A percentile compares a stretch with the other conserved stretches of the same genome.
Conservation (phyloP, 2,888 invertebrate genomes). For the Liodrosophila aerea region DNA sequence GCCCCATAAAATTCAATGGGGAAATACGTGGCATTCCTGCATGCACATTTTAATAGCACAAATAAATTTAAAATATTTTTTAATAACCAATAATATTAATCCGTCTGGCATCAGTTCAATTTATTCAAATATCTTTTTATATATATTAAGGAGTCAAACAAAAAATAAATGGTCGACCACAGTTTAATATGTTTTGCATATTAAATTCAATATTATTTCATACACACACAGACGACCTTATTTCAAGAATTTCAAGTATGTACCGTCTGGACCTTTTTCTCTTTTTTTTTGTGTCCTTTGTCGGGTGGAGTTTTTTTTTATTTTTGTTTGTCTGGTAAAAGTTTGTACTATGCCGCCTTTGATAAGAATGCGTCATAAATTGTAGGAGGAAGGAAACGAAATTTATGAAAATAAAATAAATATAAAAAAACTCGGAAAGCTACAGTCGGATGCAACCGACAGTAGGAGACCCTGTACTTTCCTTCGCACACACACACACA, state of each 20-base stretch:
- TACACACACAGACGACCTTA: slow-evolving; percentile 21
- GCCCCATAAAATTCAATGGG: neutral
- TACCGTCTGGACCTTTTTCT: slow-evolving; percentile 29
- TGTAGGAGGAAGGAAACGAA: slow-evolving; percentile 52
- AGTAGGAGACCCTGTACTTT: too few relatives aligned
- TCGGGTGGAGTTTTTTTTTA: slow-evolving; percentile 7
- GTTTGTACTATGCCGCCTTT: slow-evolving; percentile 28
- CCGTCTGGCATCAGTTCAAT: slow-evolving; percentile 7
- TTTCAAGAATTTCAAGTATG: slow-evolving; percentile 45
- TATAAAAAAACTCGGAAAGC: too few relatives aligned
- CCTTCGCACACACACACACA: too few relatives aligned
- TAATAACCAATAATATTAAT: slow-evolving; percentile 10
- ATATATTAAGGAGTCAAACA: slow-evolving; percentile 10
- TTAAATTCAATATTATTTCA: slow-evolving; percentile 47
- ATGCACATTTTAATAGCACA: neutral
- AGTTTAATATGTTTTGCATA: slow-evolving; percentile 62
- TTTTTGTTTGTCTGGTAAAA: slow-evolving; percentile 33
- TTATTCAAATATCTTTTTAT: slow-evolving; percentile 27
- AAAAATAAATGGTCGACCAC: slow-evolving; percentile 6
- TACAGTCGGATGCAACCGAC: too few relatives aligned
- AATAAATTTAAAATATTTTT: slow-evolving; percentile 20
- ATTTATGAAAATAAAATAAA: slow-evolving; percentile 62
- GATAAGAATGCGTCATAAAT: slow-evolving; percentile 67
- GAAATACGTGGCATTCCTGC: neutral
- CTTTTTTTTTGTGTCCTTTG: neutral